A percentile compares a stretch with the other conserved stretches of the same genome.
Conservation (phyloP, 1,140 invertebrate species). For the Gonioctena quinquepunctata region DNA sequence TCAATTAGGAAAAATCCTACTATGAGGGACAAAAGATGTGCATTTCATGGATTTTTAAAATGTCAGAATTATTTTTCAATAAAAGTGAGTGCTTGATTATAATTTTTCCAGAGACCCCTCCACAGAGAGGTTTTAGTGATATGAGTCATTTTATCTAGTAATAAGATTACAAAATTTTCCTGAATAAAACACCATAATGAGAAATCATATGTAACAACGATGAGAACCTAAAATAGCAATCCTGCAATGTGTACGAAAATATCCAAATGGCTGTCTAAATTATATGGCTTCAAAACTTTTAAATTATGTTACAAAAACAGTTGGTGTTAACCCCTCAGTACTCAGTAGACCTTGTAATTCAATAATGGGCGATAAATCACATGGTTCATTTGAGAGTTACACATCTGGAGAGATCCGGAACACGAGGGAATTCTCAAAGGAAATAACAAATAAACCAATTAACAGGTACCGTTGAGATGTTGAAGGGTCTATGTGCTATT, state of each 20-base stretch:
- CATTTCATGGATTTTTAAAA: too few species aligned
- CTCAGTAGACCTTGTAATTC: background rate
- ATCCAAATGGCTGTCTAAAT: background rate
- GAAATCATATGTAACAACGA: background rate
- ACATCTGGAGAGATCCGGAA: background rate
- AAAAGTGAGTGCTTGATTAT: too few species aligned
- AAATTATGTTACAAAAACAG: background rate
- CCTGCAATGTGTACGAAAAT: background rate
- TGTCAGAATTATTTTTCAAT: too few species aligned
- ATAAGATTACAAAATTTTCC: too few species aligned
- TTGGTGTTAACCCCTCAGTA: background rate
- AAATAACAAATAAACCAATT: background rate
- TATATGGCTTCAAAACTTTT: background rate
- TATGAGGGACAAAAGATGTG: too few species aligned
- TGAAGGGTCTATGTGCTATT: background rate
- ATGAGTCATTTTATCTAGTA: too few species aligned
- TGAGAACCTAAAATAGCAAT: background rate
- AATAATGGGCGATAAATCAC: background rate
- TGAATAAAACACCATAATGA: background rate
- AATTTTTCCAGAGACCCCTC: too few species aligned
- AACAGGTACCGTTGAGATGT: background rate
- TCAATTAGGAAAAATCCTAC: too few species aligned
- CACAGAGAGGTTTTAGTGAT: too few species aligned
- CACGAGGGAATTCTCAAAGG: background rate
- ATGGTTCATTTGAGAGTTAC: background rate